Conservation (phyloP, 1,140 invertebrate species). For the Cephus cinctus region DNA sequence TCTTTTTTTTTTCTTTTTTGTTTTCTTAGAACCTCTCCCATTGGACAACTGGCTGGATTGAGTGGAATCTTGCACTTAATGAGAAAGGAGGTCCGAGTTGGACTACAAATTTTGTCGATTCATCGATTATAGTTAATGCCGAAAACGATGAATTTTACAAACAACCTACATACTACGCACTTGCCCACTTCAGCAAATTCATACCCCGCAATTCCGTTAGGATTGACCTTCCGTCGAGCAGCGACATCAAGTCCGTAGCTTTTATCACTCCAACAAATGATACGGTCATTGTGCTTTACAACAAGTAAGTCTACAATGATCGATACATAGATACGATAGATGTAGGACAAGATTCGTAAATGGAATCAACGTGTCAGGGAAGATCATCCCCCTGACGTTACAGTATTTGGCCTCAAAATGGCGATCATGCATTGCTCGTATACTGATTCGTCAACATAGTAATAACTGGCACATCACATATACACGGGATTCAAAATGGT, state of each 20-base stretch:
- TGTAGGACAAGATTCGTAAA: constrained; percentile 18
- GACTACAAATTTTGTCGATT: constrained; percentile 64
- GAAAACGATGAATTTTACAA: constrained; percentile 63
- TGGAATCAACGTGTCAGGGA: too few relatives aligned
- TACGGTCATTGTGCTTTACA: constrained; percentile 54
- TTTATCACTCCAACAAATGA: constrained; percentile 56
- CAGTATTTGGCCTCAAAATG: too few relatives aligned
- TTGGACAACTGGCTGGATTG: constrained; percentile 63
- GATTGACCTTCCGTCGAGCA: constrained; percentile 26
- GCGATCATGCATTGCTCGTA: constrained; percentile 5
- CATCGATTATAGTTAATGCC: constrained; percentile 64
- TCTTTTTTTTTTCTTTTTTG: neutral
- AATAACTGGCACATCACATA: neutral
- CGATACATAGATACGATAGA: constrained; percentile 20
- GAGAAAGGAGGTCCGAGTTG: constrained; percentile 67
- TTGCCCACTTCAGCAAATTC: constrained; percentile 67
- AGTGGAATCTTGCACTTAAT: constrained; percentile 73
- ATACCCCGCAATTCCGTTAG: constrained; percentile 48
- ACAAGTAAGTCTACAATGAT: constrained; percentile 45
- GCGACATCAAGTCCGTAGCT: constrained; percentile 40
- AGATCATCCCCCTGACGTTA: too few relatives aligned
- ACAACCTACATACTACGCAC: constrained; percentile 68
- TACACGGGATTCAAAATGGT: neutral
- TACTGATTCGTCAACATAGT: neutral
- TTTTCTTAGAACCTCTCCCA: constrained; percentile 55